A percentile compares a stretch with the other conserved stretches of the same genome.
Evolutionary conservation across 2,113 vertebrate species (phyloP).

Genomic region (Anolis sagrei): DNA sequence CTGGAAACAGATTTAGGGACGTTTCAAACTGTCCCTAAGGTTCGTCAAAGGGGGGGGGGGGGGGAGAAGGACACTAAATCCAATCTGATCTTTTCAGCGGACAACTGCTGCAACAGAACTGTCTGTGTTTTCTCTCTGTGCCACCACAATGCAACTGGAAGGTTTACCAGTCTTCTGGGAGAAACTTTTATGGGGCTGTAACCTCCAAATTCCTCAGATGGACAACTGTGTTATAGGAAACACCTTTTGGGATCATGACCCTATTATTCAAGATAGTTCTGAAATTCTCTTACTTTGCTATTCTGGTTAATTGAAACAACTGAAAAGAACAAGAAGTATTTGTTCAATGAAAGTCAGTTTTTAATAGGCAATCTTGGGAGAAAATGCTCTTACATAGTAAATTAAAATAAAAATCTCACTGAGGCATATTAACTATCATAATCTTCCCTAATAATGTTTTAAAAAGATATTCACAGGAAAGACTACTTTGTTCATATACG

Average conservation of each 20-base stretch:
- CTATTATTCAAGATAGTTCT: neutral
- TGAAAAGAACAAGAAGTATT: neutral
- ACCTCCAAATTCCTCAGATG: neutral
- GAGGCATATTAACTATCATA: neutral
- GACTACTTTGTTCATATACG: neutral
- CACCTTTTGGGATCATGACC: neutral
- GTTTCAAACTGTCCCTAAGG: neutral
- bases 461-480: neutral
- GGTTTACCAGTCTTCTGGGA: too few species aligned
- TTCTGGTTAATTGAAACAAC: neutral
- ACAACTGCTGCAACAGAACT: neutral
- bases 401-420: neutral
- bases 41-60: neutral
- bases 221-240: neutral
- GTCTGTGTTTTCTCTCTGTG: neutral
- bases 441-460: neutral
- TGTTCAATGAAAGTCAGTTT: neutral
- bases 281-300: fast-evolving
- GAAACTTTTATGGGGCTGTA: too few species aligned
- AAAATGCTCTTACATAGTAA: neutral
- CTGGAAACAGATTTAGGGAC: too few species aligned
- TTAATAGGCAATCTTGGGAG: neutral
- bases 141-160: too few species aligned
- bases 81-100: neutral
- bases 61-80: neutral